phyloP scores from a whole-genome alignment of 1,140 invertebrate genomes.

The Daktulosphaira vitifoliae region DNA sequence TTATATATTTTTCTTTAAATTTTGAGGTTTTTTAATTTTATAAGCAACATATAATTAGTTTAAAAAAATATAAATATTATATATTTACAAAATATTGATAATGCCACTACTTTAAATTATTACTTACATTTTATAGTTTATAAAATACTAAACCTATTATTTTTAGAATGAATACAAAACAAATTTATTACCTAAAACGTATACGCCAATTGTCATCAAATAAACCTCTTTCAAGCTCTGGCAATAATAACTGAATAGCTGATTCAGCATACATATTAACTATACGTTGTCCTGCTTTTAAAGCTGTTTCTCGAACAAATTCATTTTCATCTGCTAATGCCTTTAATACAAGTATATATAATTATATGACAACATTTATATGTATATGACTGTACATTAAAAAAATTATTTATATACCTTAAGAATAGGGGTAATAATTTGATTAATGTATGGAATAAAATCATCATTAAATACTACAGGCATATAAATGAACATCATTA shows the following conservation, averaged over 20 bases:
- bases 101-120: no score
- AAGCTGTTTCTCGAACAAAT: slow-evolving; percentile 92
- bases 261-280: slow-evolving; percentile 94
- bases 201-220: slow-evolving; percentile 99
- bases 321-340: slow-evolving; percentile 98
- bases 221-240: slow-evolving; percentile 85
- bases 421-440: slow-evolving; percentile 95
- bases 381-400: no score
- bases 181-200: slow-evolving; percentile 69
- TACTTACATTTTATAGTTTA: no score
- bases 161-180: no score
- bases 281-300: slow-evolving; percentile 93
- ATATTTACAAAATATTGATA: no score
- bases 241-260: slow-evolving; percentile 84
- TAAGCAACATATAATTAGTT: no score
- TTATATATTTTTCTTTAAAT: no score
- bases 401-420: slow-evolving; percentile 49
- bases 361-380: no score
- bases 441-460: slow-evolving; percentile 93
- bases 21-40: no score
- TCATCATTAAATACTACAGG: slow-evolving; percentile 90
- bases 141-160: no score
- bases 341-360: slow-evolving; percentile 41
- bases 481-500: slow-evolving; percentile 99
- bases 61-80: no score